Base-by-base conservation (phyloP, 2,888 invertebrate species). In the Colostygia pectinataria region DNA sequence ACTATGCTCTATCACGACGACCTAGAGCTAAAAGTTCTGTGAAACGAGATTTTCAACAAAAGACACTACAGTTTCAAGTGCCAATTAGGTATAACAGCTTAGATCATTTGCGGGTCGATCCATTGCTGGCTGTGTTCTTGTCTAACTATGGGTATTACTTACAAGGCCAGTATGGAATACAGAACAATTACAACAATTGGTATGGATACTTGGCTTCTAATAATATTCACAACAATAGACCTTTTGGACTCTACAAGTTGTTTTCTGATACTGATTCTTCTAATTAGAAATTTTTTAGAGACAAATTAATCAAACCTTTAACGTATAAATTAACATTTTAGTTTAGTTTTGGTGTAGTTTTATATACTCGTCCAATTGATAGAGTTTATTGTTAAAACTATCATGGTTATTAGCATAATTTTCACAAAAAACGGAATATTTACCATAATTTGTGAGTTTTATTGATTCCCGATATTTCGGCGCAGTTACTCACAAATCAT, bases 101-200 rank as follows among this genome's bases (percentile, higher is more conserved):
- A 34, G 86, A 92, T 66, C 91, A 93, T 80, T 80, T 88, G 37
- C 88, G 92, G 1, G 74, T 91, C 25, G 92, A 93, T 80, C 93
- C 93, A 40, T 72, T 92, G 66, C 70, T 93, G 20, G 91, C 92
- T 29, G 89, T 93, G 38, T 79, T 93, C 49, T 79, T 94, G 34
- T 93, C 93, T 15, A 92, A 93, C 69, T 93, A 93, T 68, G 93
- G 93, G 2, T 84, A 87, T 62, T 93, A 94, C 66, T 61, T 93
- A 36, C 91, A 79, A 13, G 77, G 75, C 20, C 63, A 71, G 45
- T 85, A 77, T 49, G 83, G 84, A 5, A 66, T 72, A 40, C 70
- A 66, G n/a, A 73, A 68, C 50, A 74, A 76, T 47, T 89, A 86
- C 52, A 81, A 77, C 51, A 92, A 92, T 61, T 72, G 92, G 38